phyloP scores from a whole-genome alignment of 2,797 vertebrate species.

The Amphiprion clarkii region DNA sequence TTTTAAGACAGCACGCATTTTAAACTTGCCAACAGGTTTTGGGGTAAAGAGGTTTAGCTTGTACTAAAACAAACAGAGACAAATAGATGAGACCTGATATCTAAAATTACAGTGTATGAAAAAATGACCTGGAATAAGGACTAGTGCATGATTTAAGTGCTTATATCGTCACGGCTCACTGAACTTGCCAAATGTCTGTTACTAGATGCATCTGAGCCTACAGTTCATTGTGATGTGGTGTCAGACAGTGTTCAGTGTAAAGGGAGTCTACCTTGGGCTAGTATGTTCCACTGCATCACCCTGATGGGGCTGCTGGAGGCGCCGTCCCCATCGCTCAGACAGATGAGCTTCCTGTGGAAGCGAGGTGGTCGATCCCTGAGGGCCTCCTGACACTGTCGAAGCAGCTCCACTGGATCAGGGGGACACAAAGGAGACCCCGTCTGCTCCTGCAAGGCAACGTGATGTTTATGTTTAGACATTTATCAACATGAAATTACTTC shows the following conservation, averaged over 20 bases:
- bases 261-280: constrained; percentile 92
- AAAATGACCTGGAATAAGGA: too few relatives aligned
- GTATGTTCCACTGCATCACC: constrained; percentile 99
- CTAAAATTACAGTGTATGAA: too few relatives aligned
- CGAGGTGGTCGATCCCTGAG: constrained; percentile 89
- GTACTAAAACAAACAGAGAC: too few relatives aligned
- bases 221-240: too few relatives aligned
- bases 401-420: constrained; percentile 87
- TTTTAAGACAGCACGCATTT: too few relatives aligned
- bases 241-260: neutral
- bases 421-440: constrained; percentile 83
- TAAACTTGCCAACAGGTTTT: too few relatives aligned
- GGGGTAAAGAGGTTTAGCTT: too few relatives aligned
- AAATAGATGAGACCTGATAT: too few relatives aligned
- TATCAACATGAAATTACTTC: too few relatives aligned
- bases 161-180: too few relatives aligned
- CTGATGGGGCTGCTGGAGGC: constrained; percentile 80
- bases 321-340: constrained; percentile 28
- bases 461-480: neutral
- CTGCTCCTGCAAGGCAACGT: constrained; percentile 34
- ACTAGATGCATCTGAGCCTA: accelerated
- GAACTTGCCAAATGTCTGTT: too few relatives aligned
- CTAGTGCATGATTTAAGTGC: too few relatives aligned
- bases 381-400: constrained; percentile 91
- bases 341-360: constrained; percentile 88